Conservation (phyloP, 2,113 vertebrate species). For the Istiophorus platypterus region DNA sequence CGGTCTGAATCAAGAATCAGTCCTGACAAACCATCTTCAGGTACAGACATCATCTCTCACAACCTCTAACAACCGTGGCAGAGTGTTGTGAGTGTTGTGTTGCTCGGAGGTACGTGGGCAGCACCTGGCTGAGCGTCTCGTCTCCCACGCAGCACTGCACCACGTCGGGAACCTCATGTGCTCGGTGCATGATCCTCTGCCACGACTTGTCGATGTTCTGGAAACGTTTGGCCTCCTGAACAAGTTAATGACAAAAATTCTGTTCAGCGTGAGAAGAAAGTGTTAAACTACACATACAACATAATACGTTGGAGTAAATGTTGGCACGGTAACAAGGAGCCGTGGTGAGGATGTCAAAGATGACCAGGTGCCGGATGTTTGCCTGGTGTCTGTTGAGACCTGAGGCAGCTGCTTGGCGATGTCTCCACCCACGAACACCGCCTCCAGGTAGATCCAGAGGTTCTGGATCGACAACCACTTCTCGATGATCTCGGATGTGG, state of each 20-base stretch:
- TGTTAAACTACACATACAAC: too few relatives aligned
- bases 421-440: conserved; percentile 91
- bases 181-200: conserved; percentile 89
- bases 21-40: too few relatives aligned
- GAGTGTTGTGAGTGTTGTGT: background rate
- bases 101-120: background rate
- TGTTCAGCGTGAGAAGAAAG: accelerated
- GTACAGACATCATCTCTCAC: too few relatives aligned
- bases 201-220: conserved; percentile 90
- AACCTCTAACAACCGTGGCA: too few relatives aligned
- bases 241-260: background rate
- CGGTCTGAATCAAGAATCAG: background rate
- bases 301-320: background rate
- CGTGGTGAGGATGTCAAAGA: background rate
- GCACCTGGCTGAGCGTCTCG: conserved; percentile 84
- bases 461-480: conserved; percentile 90
- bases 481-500: conserved; percentile 88
- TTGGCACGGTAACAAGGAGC: background rate
- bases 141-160: conserved; percentile 90
- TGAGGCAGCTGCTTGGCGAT: conserved; percentile 91
- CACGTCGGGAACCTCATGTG: conserved; percentile 85
- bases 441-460: conserved; percentile 92
- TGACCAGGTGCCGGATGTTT: too few relatives aligned
- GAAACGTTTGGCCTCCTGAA: conserved; percentile 89
- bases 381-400: conserved; percentile 60